These are phyloP conservation scores for Tipula unca DNA, from an alignment of 2,888 invertebrate species.

Conservation along the genomic window DNA sequence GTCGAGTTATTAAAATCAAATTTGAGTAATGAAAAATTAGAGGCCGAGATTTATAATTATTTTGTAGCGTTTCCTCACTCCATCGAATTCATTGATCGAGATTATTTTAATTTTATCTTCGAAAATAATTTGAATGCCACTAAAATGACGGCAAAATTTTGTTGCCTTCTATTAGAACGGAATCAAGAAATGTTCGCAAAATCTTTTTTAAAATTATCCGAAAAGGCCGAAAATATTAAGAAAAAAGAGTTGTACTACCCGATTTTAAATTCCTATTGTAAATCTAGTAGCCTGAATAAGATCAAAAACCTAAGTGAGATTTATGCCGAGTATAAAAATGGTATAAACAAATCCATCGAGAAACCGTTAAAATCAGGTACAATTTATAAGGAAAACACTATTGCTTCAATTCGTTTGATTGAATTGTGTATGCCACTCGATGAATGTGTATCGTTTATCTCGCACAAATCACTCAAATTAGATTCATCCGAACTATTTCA, in stretches of 20 bases:
- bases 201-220: constrained; percentile 29
- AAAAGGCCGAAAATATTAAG: constrained; percentile 39
- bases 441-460: constrained; percentile 48
- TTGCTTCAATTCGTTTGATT: constrained; percentile 51
- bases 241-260: constrained; percentile 58
- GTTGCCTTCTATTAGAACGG: constrained; percentile 49
- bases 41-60: constrained; percentile 48
- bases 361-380: constrained; percentile 62
- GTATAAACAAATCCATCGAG: constrained; percentile 54
- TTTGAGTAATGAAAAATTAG: constrained; percentile 47
- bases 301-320: constrained; percentile 47
- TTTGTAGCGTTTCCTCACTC: constrained; percentile 53
- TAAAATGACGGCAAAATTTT: constrained; percentile 51
- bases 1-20: constrained; percentile 40
- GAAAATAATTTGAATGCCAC: constrained; percentile 42
- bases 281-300: constrained; percentile 35
- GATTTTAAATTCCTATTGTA: constrained; percentile 45
- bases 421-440: constrained; percentile 50
- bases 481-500: constrained; percentile 53
- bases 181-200: constrained; percentile 25
- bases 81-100: constrained; percentile 44
- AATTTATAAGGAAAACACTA: constrained; percentile 52
- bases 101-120: constrained; percentile 49
- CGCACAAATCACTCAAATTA: constrained; percentile 52
- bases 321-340: constrained; percentile 51